Evolutionary conservation across 2,888 invertebrate species (phyloP), one percentile per base, ranked within the genome.

Genomic region (Lithosia quadra): DNA sequence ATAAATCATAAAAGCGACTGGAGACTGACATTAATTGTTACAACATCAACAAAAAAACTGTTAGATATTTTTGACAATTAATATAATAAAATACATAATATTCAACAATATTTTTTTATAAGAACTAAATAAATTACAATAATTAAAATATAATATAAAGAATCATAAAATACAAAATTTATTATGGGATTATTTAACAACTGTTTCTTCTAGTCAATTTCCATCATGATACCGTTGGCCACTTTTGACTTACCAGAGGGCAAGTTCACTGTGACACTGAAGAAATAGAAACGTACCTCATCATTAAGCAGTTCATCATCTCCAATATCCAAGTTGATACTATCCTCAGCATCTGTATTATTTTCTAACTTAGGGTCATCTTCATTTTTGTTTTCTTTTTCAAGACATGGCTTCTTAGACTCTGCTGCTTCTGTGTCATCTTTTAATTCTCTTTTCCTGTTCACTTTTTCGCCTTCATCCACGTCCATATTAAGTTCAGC

Each of bases 251-350:
- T 84, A 76, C 84, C 74, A 59, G 85, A 76, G 58, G 92, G 90
- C 73, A 94, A 84, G 77, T 87, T 88, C 77, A 93, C 89, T 68
- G 91, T 90, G 75, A 94, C 90, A 77, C 86, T 91, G 92, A 94
- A 94, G 90, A 94, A 87, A 94, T 94, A 94, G 82, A 91, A 94
- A 91, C 90, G 86, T 95, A 97, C 97, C 96, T 97, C 97, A 90
- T 97, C 97, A 89, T 96, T 97, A 71, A 97, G 95, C 72, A 97
- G 95, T 92, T 97, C 97, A 89, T 97, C 98, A 91, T 97, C 98
- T 56, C 97, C 97, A 88, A 98, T 96, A 71, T 97, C 97, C 80
- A 98, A 93, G 88, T 97, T 97, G 70, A 98, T 97, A 53, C 97
- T 97, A 91, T 97, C 97, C 84, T 97, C 97, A 77, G 96, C 97